Percentiles rank a stretch among this genome's conserved stretches.
Conservation (phyloP, 2,113 vertebrate species). For the Noctilio leporinus region DNA sequence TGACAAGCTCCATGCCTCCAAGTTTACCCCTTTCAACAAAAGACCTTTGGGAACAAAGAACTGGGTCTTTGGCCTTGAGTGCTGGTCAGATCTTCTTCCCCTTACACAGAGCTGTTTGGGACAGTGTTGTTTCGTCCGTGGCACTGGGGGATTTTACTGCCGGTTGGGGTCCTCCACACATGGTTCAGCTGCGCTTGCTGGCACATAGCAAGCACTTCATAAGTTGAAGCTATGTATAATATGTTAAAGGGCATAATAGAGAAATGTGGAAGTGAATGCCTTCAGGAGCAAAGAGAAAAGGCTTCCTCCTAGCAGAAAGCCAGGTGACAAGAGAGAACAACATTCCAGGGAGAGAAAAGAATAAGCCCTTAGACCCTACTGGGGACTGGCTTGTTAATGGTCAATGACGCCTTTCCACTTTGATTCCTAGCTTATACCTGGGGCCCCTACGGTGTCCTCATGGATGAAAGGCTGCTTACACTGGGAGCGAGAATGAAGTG, state of each 20-base stretch:
- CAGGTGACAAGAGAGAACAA: not conserved
- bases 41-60: too few relatives aligned
- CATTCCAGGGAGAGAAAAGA: not conserved
- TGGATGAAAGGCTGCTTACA: slow-evolving; percentile 54
- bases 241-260: not conserved
- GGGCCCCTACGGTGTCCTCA: slow-evolving; percentile 46
- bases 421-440: slow-evolving; percentile 63
- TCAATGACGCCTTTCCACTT: slow-evolving; percentile 64
- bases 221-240: not conserved
- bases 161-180: too few relatives aligned
- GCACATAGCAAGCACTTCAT: not conserved
- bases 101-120: too few relatives aligned
- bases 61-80: too few relatives aligned
- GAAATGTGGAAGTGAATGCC: not conserved
- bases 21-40: too few relatives aligned
- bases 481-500: slow-evolving; percentile 50
- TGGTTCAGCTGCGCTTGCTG: not conserved
- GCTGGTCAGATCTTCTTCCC: too few relatives aligned
- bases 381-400: slow-evolving; percentile 47
- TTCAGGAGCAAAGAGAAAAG: not conserved
- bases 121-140: too few relatives aligned
- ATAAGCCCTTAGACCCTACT: slow-evolving; percentile 15
- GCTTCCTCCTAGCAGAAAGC: not conserved
- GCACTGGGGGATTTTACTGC: too few relatives aligned
- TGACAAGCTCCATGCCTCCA: too few relatives aligned